A percentile compares a stretch with the other conserved stretches of the same genome.
Conservation (phyloP, 2,888 invertebrate genomes). For the Agrochola lota region DNA sequence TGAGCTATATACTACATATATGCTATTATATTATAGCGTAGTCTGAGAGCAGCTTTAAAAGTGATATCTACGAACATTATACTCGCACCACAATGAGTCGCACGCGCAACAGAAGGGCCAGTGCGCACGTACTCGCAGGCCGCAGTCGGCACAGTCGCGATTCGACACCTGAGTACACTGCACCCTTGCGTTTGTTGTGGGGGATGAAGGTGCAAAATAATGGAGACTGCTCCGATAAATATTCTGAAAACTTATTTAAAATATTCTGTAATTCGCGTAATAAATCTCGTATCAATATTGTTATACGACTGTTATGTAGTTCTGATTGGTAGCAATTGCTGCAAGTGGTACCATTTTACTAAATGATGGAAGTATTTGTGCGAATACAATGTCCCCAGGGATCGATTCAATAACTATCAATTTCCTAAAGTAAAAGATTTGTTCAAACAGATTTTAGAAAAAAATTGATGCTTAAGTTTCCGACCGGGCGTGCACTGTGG, state of each 20-base stretch:
- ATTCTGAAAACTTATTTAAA: too few species aligned
- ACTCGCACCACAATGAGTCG: conserved; percentile 65
- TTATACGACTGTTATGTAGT: not conserved
- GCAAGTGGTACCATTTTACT: not conserved
- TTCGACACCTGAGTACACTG: conserved; percentile 90
- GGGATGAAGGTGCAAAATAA: conserved; percentile 70
- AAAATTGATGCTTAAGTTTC: too few species aligned
- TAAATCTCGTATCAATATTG: not conserved
- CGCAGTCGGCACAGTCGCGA: conserved; percentile 80
- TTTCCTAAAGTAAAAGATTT: too few species aligned
- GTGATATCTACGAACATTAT: not conserved
- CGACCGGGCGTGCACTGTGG: too few species aligned
- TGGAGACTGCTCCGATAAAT: conserved; percentile 67
- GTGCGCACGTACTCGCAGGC: conserved; percentile 73
- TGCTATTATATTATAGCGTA: too few species aligned
- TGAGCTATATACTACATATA: too few species aligned
- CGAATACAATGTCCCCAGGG: not conserved
- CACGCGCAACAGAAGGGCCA: conserved; percentile 73
- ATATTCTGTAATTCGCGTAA: not conserved
- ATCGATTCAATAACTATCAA: not conserved
- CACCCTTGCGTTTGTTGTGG: conserved; percentile 81
- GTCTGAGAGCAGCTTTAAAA: too few species aligned
- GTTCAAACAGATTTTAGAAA: too few species aligned
- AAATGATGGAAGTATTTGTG: too few species aligned
- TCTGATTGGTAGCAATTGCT: not conserved